These are phyloP conservation scores for Arvicanthis niloticus DNA, from an alignment of 2,113 vertebrate genomes.

Conservation along the genomic window DNA sequence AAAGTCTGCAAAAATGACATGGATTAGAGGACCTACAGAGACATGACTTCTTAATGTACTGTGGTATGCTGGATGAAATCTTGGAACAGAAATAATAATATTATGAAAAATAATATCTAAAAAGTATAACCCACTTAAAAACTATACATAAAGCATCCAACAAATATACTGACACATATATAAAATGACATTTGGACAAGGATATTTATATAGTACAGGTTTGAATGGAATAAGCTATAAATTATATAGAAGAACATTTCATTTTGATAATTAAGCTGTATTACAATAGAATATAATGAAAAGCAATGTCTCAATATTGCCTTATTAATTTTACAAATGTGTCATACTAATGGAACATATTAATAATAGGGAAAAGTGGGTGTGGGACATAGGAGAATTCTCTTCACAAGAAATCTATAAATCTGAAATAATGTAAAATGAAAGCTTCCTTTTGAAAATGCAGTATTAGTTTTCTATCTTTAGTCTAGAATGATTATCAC, in stretches of 20 bases:
- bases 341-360: constrained; percentile 36
- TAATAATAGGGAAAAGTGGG: constrained; percentile 18
- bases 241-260: not conserved
- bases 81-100: not conserved
- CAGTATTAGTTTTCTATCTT: constrained; percentile 52
- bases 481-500: constrained; percentile 60
- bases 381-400: not conserved
- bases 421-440: constrained; percentile 60
- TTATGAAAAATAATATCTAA: not conserved
- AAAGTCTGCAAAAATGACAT: constrained; percentile 48
- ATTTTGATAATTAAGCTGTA: constrained; percentile 21
- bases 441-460: constrained; percentile 60
- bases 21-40: constrained; percentile 14
- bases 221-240: constrained; percentile 32
- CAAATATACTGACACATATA: not conserved
- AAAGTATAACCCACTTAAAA: not conserved
- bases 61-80: not conserved
- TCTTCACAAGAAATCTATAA: constrained; percentile 57
- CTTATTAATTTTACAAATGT: constrained; percentile 56
- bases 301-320: constrained; percentile 13
- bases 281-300: not conserved
- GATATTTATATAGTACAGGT: not conserved
- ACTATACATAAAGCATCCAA: not conserved
- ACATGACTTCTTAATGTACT: constrained; percentile 26
- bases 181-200: not conserved